Evolutionary conservation across 2,113 vertebrate species (phyloP).

Genomic region (Neodontobutis hainanensis): DNA sequence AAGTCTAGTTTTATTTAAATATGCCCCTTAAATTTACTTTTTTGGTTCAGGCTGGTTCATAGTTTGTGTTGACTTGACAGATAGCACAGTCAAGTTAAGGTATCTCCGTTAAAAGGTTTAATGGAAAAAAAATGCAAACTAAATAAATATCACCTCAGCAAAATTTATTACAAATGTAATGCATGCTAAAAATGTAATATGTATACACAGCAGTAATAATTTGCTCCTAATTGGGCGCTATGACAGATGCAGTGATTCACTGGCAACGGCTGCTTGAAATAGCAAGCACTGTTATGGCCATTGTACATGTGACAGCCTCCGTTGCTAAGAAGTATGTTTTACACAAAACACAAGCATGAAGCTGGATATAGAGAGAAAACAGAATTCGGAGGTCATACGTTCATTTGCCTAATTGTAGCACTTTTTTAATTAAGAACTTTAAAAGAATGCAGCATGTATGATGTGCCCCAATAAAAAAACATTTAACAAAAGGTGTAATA

Average conservation of each 20-base stretch:
- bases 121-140: too few relatives aligned
- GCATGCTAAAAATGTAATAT: too few relatives aligned
- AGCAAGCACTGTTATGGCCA: slow-evolving; percentile 7
- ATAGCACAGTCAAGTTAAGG: too few relatives aligned
- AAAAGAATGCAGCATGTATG: not conserved
- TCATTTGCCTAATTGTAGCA: slow-evolving; percentile 14
- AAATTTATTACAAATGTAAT: too few relatives aligned
- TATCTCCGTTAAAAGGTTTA: too few relatives aligned
- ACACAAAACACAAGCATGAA: slow-evolving; percentile 3
- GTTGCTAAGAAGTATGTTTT: slow-evolving; percentile 31
- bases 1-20: too few relatives aligned
- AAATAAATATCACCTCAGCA: too few relatives aligned
- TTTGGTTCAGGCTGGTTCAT: too few relatives aligned
- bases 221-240: slow-evolving; percentile 42
- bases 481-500: not conserved
- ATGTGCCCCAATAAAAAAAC: not conserved
- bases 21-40: too few relatives aligned
- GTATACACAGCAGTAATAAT: slow-evolving; percentile 38
- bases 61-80: too few relatives aligned
- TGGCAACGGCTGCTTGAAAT: slow-evolving; percentile 13
- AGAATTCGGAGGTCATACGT: slow-evolving; percentile 60
- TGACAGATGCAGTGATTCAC: slow-evolving; percentile 38
- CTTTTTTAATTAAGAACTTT: not conserved
- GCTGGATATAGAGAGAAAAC: slow-evolving; percentile 25
- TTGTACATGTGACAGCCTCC: slow-evolving; percentile 9